Percentiles rank a stretch among this genome's conserved stretches.
phyloP scores from a whole-genome alignment of 2,888 invertebrate species.

The Parasteatoda lunata region DNA sequence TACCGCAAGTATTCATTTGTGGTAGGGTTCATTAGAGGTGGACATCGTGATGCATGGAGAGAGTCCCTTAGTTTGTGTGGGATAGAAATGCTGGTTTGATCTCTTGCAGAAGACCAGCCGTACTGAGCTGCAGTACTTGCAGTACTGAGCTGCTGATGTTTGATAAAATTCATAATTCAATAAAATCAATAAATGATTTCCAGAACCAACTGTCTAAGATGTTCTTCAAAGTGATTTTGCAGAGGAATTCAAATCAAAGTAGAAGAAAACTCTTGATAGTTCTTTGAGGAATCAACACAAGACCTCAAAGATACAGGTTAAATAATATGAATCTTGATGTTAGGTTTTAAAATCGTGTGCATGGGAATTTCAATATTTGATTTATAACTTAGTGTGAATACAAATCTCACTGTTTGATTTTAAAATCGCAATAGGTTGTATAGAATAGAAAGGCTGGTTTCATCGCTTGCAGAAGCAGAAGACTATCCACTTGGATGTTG shows the following conservation, averaged over 20 bases:
- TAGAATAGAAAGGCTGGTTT: too few relatives aligned
- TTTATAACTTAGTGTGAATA: too few relatives aligned
- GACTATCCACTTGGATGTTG: not conserved
- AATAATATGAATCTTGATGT: too few relatives aligned
- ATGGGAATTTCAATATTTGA: too few relatives aligned
- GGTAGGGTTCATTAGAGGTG: not conserved
- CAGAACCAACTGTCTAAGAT: too few relatives aligned
- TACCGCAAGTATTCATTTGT: not conserved
- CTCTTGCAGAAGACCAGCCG: too few relatives aligned
- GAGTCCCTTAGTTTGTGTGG: not conserved
- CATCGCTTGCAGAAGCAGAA: not conserved
- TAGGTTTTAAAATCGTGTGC: too few relatives aligned
- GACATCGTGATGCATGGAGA: not conserved
- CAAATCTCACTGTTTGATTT: too few relatives aligned
- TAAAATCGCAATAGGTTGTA: too few relatives aligned
- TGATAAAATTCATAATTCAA: not conserved
- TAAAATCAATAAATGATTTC: not conserved
- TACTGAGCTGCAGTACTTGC: too few relatives aligned
- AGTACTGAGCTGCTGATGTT: not conserved
- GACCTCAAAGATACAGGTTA: not conserved
- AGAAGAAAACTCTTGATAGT: not conserved
- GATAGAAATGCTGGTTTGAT: not conserved
- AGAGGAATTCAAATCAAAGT: constrained; percentile 2
- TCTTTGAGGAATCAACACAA: not conserved
- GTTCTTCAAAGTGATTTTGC: not conserved